phyloP scores from a whole-genome alignment of 2,888 invertebrate genomes.

The Coelopa pilipes region DNA sequence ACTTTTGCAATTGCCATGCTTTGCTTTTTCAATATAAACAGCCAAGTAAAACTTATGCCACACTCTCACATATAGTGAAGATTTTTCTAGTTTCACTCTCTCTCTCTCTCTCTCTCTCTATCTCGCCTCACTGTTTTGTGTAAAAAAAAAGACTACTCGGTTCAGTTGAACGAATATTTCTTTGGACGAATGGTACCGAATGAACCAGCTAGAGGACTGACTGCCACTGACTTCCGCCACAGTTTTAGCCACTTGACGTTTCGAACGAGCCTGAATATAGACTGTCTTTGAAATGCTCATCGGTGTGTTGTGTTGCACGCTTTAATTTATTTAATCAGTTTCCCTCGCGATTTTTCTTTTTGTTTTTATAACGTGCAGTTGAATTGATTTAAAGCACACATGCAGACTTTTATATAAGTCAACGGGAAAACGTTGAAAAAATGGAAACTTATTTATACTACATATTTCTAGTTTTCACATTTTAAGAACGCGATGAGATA shows the following conservation, averaged over 20 bases:
- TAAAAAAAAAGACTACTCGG: not conserved
- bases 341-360: not conserved
- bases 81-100: not conserved
- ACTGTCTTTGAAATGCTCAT: not conserved
- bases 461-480: too few species aligned
- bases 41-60: too few species aligned
- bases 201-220: not conserved
- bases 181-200: too few species aligned
- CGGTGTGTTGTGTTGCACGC: too few species aligned
- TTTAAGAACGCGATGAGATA: too few species aligned
- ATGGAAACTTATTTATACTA: not conserved
- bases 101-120: not conserved
- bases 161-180: not conserved
- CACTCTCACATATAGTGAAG: too few species aligned
- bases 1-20: too few species aligned
- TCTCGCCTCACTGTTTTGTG: not conserved
- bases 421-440: not conserved
- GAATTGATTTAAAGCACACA: not conserved
- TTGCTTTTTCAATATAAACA: too few species aligned
- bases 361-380: not conserved
- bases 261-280: constrained; percentile 15
- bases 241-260: constrained; percentile 25
- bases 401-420: not conserved
- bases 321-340: not conserved
- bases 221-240: constrained; percentile 9